phyloP scores from a whole-genome alignment of 2,888 invertebrate species.

The Papilio demoleus region DNA sequence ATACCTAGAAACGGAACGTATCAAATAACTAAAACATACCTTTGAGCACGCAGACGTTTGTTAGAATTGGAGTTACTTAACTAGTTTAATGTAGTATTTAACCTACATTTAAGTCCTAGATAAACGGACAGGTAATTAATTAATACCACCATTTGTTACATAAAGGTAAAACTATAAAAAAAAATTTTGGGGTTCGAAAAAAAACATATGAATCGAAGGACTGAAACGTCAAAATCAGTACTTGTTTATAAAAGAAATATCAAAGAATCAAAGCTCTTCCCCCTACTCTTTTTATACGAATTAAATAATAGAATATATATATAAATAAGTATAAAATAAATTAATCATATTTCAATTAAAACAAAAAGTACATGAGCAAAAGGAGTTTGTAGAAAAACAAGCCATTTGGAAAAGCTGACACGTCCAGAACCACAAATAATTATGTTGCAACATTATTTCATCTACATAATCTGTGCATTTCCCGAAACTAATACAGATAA shows the following conservation, averaged over 20 bases:
- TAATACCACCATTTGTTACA: no score
- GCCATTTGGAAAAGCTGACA: background rate
- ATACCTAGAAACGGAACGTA: constrained; percentile 3
- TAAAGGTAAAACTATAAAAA: no score
- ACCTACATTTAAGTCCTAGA: background rate
- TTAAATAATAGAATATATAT: no score
- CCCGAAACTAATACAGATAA: background rate
- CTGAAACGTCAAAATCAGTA: no score
- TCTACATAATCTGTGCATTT: background rate
- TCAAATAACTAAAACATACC: constrained; percentile 18
- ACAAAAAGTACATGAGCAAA: no score
- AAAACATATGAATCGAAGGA: no score
- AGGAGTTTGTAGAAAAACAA: background rate
- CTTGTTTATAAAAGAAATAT: no score
- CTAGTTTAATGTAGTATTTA: background rate
- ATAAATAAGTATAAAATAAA: no score
- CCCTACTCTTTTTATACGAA: no score
- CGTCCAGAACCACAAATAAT: background rate
- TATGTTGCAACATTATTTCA: background rate
- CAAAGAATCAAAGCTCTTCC: no score
- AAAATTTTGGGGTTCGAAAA: no score
- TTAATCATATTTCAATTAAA: no score
- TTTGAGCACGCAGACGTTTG: background rate
- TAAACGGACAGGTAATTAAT: background rate
- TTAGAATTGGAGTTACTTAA: background rate